A percentile compares a stretch with the other conserved stretches of the same genome.
Evolutionary conservation across 1,140 invertebrate species (phyloP).

Genomic region (Aphis gossypii): DNA sequence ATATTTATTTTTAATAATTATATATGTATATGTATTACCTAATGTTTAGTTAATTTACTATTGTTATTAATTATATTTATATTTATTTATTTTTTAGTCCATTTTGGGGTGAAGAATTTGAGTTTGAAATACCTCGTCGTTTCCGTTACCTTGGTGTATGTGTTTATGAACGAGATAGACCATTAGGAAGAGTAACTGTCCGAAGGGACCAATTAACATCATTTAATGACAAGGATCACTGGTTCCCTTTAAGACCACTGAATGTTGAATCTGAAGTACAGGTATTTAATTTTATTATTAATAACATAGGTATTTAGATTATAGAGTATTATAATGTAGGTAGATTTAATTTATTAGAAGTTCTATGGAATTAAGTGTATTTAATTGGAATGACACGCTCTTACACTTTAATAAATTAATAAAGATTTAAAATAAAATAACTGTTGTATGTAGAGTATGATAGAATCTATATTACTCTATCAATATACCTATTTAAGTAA

Average conservation of each 20-base stretch:
- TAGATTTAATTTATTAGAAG: background rate
- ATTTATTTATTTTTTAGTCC: conserved; percentile 71
- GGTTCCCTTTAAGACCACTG: conserved; percentile 85
- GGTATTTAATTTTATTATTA: conserved; percentile 64
- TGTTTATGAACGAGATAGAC: conserved; percentile 81
- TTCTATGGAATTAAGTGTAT: background rate
- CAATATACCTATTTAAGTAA: background rate
- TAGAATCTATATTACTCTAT: background rate
- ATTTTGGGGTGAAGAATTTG: conserved; percentile 92
- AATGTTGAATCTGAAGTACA: conserved; percentile 89
- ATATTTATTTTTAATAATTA: background rate
- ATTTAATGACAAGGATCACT: conserved; percentile 90
- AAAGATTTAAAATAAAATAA: background rate
- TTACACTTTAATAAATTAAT: background rate
- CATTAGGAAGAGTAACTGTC: conserved; percentile 88
- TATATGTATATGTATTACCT: background rate
- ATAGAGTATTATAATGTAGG: background rate
- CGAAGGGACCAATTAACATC: conserved; percentile 83
- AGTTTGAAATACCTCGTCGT: conserved; percentile 87
- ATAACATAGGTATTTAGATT: background rate
- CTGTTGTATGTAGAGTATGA: background rate
- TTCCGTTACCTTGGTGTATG: conserved; percentile 89
- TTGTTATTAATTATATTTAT: background rate
- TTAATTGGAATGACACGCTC: background rate
- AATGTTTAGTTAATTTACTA: background rate